Conservation (phyloP, 2,113 vertebrate genomes). For the Spermophilus dauricus region DNA sequence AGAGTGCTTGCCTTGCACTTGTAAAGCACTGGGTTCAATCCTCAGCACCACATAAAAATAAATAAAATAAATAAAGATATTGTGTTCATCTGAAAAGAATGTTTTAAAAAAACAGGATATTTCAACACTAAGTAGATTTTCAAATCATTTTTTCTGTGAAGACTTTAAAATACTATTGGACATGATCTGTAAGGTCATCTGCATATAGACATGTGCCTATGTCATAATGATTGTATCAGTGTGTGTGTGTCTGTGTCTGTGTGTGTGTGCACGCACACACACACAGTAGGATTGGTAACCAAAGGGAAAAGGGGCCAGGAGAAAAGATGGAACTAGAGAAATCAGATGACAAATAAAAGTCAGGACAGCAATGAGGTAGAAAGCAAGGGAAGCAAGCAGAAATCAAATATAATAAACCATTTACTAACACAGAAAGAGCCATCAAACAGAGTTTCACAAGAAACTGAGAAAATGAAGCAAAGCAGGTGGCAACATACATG, state of each 20-base stretch:
- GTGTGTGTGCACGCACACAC: not conserved
- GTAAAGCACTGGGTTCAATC: no score
- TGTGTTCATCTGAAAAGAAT: no score
- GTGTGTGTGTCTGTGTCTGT: not conserved
- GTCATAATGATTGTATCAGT: not conserved
- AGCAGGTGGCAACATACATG: not conserved
- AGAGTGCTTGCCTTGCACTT: no score
- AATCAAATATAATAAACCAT: not conserved
- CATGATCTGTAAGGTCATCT: not conserved
- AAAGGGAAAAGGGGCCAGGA: not conserved
- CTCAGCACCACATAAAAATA: no score
- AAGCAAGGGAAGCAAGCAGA: slow-evolving; percentile 49
- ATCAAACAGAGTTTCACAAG: not conserved
- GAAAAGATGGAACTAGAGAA: slow-evolving; percentile 7
- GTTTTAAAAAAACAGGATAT: no score
- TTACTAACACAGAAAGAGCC: not conserved
- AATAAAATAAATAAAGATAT: no score
- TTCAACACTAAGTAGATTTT: not conserved
- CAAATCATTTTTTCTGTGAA: not conserved
- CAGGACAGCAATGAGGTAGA: not conserved
- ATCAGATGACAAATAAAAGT: not conserved
- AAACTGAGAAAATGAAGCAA: slow-evolving; percentile 12
- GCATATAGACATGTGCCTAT: not conserved
- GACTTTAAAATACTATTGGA: slow-evolving; percentile 7
- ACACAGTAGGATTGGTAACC: not conserved